Evolutionary conservation across 2,888 invertebrate species (phyloP), one percentile per base, ranked within the genome.

Genomic region (Oxyteleia sp.): DNA sequence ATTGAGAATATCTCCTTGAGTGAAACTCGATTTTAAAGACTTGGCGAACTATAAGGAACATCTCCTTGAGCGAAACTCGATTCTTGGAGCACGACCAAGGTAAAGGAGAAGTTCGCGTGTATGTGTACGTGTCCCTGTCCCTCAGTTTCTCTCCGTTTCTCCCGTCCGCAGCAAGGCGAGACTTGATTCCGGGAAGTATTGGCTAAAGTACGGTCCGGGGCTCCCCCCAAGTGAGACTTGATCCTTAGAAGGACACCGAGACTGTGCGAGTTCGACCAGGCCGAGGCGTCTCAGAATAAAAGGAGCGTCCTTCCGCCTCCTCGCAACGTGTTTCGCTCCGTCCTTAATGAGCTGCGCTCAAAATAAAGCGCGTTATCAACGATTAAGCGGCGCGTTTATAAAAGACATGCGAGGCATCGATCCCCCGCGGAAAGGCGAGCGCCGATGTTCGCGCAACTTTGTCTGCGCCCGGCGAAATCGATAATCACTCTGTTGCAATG

Each of bases 51-150:
- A 84, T 82, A 79, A 84, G 82, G 79, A 82, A 82, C 82, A 82
- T 79, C 84, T 74, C 82, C 82, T 84, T 79, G 74, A 84, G 84
- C 74, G 79, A 82, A 84, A 84, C 84, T 84, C 84, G 82, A 84
- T 84, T 84, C 82, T 84, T 84, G 84, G 81, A 84, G 84, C 79
- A 74, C 84, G 84, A 84, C 84, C 81, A 84, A 84, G 84, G 84
- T 81, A 84, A 81, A 84, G 84, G 84, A 76, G 80, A 80, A 76
- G 63, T 71, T 64, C 16, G 66, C 35, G 66, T 74, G 72, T 59
- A 59, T 41, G 59, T 57, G 29, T 35, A 11, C 23, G 35, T 55
- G 35, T 63, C 51, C 43, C 64, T 66, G 51, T 72, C 23, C 38
- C 66, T 61, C 68, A 26, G 23, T 61, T 66, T 74, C 80, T 59